A percentile compares a stretch with the other conserved stretches of the same genome.
phyloP scores from a whole-genome alignment of 2,888 invertebrate genomes.

The Cantharis lateralis region DNA sequence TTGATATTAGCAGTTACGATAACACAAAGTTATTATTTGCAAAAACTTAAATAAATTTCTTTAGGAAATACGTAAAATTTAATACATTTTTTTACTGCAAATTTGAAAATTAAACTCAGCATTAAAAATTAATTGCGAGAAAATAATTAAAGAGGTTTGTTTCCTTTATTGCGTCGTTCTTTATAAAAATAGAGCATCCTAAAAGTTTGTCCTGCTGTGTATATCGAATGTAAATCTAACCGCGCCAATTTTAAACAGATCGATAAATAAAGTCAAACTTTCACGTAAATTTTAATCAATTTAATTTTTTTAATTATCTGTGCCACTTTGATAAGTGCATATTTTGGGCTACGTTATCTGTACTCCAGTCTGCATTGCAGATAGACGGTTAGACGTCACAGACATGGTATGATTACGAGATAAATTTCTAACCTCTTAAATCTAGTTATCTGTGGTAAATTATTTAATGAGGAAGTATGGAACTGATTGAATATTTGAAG shows the following conservation, averaged over 20 bases:
- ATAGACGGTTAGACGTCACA: not conserved
- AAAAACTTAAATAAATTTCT: not conserved
- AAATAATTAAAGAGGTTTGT: too few species aligned
- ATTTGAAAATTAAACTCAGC: not conserved
- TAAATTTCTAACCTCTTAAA: constrained; percentile 6
- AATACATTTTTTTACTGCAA: not conserved
- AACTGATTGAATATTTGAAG: constrained; percentile 69
- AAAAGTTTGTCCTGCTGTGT: not conserved
- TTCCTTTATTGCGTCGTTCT: too few species aligned
- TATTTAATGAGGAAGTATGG: constrained; percentile 30
- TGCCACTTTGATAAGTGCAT: not conserved
- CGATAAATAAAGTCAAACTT: not conserved
- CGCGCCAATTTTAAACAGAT: not conserved
- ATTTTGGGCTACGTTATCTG: not conserved
- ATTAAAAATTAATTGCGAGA: too few species aligned
- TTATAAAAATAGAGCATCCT: not conserved
- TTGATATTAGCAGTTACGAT: not conserved
- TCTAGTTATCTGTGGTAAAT: not conserved
- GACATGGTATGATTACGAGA: not conserved
- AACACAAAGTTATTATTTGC: not conserved
- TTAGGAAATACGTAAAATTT: not conserved
- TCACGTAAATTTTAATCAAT: not conserved
- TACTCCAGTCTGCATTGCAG: not conserved
- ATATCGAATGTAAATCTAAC: not conserved
- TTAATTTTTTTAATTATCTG: not conserved